Conservation (phyloP, 1,140 invertebrate genomes). For the Drosophila nebulosa region DNA sequence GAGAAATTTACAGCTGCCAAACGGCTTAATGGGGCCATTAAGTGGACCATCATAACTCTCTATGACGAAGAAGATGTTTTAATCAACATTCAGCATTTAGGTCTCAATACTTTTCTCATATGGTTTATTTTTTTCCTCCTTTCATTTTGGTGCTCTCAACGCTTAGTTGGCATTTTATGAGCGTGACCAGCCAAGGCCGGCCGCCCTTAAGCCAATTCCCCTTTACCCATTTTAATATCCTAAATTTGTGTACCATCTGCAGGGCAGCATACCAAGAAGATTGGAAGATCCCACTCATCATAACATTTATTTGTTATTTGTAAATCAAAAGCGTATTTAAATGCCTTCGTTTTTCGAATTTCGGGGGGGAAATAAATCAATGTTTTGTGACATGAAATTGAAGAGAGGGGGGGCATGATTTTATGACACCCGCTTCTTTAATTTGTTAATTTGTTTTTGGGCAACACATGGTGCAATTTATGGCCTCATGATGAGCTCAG, state of each 20-base stretch:
- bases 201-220: conserved; percentile 13
- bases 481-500: conserved; percentile 36
- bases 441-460: conserved; percentile 75
- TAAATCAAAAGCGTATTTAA: conserved; percentile 74
- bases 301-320: conserved; percentile 78
- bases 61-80: conserved; percentile 54
- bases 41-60: conserved; percentile 59
- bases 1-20: conserved; percentile 61
- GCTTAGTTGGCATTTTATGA: conserved; percentile 71
- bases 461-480: conserved; percentile 68
- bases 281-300: conserved; percentile 67
- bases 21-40: conserved; percentile 73
- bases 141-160: conserved; percentile 43
- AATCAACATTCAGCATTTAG: conserved; percentile 52
- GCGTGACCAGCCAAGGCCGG: conserved; percentile 60
- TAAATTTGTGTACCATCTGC: conserved; percentile 30
- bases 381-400: conserved; percentile 70
- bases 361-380: conserved; percentile 60
- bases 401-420: conserved; percentile 35
- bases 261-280: conserved; percentile 63
- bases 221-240: conserved; percentile 2
- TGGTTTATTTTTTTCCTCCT: not conserved
- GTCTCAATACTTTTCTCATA: not conserved
- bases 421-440: conserved; percentile 75
- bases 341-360: conserved; percentile 39